Conservation (phyloP, 1,140 invertebrate species). For the Eulimnadia texana region DNA sequence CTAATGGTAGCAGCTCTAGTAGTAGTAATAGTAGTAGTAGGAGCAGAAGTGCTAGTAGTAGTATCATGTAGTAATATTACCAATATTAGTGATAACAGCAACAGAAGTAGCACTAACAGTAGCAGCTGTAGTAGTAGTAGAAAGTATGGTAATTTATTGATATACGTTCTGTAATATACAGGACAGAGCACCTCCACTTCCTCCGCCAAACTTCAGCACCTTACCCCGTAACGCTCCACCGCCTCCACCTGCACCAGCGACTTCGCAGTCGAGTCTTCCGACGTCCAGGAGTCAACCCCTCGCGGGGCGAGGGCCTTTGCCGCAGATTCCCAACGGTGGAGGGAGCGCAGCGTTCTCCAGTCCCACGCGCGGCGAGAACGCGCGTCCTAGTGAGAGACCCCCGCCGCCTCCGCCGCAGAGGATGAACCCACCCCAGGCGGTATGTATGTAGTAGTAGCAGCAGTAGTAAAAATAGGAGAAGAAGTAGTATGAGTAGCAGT, state of each 20-base stretch:
- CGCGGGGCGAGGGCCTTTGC: conserved; percentile 3
- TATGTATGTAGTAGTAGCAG: no score
- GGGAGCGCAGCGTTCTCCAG: not conserved
- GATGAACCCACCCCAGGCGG: conserved; percentile 10
- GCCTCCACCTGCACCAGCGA: not conserved
- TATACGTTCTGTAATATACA: not conserved
- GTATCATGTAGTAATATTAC: no score
- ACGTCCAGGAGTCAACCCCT: no score
- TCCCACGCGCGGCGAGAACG: not conserved
- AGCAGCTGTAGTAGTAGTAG: not conserved
- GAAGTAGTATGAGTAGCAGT: no score
- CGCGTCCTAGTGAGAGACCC: conserved; percentile 7
- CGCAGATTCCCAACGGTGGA: not conserved
- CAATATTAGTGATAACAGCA: no score
- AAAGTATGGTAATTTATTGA: not conserved
- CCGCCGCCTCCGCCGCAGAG: conserved; percentile 14
- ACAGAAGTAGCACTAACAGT: not conserved
- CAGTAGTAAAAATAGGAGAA: no score
- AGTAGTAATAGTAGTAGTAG: no score
- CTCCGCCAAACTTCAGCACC: not conserved
- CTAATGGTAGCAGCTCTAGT: no score
- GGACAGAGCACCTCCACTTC: not conserved
- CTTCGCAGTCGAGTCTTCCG: not conserved
- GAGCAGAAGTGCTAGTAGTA: no score
- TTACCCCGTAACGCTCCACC: conserved; percentile 1